Percentiles rank a stretch among this genome's conserved stretches.
Conservation (phyloP, 2,888 invertebrate species). For the Aphidoletes aphidimyza region DNA sequence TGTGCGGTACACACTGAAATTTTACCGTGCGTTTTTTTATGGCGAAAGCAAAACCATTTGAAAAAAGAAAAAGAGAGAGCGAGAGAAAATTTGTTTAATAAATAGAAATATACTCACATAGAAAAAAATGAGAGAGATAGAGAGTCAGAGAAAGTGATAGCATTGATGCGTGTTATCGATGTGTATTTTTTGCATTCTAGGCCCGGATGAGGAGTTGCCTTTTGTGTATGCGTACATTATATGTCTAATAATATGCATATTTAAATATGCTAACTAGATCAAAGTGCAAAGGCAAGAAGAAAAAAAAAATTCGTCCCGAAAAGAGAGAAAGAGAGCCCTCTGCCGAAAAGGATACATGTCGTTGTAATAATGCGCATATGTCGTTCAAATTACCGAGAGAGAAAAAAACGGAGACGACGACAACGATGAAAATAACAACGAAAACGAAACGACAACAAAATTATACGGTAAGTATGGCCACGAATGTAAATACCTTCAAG, state of each 20-base stretch:
- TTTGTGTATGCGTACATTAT: conserved; percentile 25
- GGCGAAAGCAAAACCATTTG: too few species aligned
- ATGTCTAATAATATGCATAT: conserved; percentile 49
- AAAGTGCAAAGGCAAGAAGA: conserved; percentile 28
- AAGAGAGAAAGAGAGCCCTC: too few species aligned
- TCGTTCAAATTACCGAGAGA: not conserved
- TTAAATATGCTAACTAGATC: conserved; percentile 46
- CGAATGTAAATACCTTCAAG: conserved; percentile 41
- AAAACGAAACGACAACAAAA: not conserved
- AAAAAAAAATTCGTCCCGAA: not conserved
- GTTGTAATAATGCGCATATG: conserved; percentile 3
- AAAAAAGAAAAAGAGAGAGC: not conserved
- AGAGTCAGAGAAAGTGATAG: not conserved
- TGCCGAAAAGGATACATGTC: not conserved
- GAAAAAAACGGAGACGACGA: not conserved
- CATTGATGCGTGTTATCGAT: conserved; percentile 17
- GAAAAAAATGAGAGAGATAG: not conserved
- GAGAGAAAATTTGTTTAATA: not conserved
- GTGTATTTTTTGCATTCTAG: not conserved
- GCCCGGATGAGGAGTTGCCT: not conserved
- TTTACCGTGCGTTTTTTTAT: not conserved
- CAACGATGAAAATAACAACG: not conserved
- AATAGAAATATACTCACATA: not conserved
- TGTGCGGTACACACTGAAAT: not conserved
- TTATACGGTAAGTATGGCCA: not conserved